Evolutionary conservation across 2,888 invertebrate genomes (phyloP).

Genomic region (Coelinius sp.): DNA sequence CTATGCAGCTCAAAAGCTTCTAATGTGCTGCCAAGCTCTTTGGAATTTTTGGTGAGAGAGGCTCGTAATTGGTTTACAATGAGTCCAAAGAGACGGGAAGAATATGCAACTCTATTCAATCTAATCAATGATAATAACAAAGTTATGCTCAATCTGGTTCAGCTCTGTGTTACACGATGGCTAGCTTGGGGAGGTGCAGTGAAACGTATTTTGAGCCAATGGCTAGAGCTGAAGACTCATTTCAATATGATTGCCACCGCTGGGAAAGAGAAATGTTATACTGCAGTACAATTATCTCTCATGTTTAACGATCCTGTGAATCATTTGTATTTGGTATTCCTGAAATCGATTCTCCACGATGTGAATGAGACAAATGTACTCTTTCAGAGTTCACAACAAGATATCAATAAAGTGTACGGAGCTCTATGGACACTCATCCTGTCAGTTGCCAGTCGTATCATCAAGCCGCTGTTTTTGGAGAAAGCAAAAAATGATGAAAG

Average conservation of each 20-base stretch:
- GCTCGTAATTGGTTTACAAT: slow-evolving; percentile 51
- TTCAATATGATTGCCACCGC: slow-evolving; percentile 44
- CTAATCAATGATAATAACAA: slow-evolving; percentile 1
- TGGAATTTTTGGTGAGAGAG: slow-evolving; percentile 52
- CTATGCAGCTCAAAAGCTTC: slow-evolving; percentile 43
- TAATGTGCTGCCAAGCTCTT: slow-evolving; percentile 39
- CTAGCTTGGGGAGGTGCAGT: slow-evolving; percentile 49
- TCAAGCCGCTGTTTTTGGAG: not conserved
- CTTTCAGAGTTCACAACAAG: not conserved
- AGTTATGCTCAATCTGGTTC: slow-evolving; percentile 45
- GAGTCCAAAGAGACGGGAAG: slow-evolving; percentile 46
- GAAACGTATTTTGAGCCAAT: slow-evolving; percentile 53
- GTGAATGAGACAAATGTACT: not conserved
- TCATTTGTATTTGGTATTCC: not conserved
- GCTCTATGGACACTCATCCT: not conserved
- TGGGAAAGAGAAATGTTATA: not conserved
- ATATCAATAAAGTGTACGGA: not conserved
- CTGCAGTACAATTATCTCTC: not conserved
- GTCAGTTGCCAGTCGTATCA: not conserved
- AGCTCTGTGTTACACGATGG: slow-evolving; percentile 51
- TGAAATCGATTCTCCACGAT: not conserved
- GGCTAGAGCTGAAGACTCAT: slow-evolving; percentile 55
- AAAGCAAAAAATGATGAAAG: not conserved
- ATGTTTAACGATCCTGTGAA: not conserved
- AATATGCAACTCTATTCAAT: slow-evolving; percentile 37